Conservation (phyloP, 2,113 vertebrate genomes). For the Gymnarchus niloticus region DNA sequence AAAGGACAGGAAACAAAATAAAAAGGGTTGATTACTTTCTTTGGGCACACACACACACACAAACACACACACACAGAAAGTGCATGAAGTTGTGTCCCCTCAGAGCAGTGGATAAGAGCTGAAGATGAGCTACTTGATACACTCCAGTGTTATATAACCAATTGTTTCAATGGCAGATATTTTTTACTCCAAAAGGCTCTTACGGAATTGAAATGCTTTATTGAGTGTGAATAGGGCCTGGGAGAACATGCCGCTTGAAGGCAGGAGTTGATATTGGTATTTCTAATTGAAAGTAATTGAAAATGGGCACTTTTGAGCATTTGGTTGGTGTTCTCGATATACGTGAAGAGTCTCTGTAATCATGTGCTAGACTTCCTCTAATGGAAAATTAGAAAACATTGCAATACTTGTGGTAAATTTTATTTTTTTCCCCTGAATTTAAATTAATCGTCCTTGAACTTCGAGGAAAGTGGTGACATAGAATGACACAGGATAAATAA, state of each 20-base stretch:
- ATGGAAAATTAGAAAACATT: conserved; percentile 27
- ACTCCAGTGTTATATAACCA: conserved; percentile 41
- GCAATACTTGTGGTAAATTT: conserved; percentile 19
- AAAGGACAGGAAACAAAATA: conserved; percentile 7
- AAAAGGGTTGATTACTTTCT: conserved; percentile 18
- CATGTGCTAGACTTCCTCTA: conserved; percentile 23
- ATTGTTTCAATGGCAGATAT: conserved; percentile 44
- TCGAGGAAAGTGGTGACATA: background rate
- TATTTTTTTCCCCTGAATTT: background rate
- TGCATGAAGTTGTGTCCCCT: conserved; percentile 24
- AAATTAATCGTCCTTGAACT: conserved; percentile 15
- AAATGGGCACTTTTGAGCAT: conserved; percentile 33
- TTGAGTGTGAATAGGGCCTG: conserved; percentile 32
- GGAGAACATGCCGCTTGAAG: conserved; percentile 40
- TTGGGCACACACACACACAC: background rate
- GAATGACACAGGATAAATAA: conserved; percentile 5
- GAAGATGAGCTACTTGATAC: conserved; percentile 24
- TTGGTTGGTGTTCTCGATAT: conserved; percentile 25
- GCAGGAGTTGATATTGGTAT: conserved; percentile 44
- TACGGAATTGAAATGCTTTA: conserved; percentile 38
- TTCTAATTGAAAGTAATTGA: conserved; percentile 36
- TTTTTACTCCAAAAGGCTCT: conserved; percentile 42
- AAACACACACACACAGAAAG: background rate
- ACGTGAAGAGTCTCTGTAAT: conserved; percentile 22
- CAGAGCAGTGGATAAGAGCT: conserved; percentile 21